Conservation (phyloP, 2,113 vertebrate species). For the Neomonachus schauinslandi region DNA sequence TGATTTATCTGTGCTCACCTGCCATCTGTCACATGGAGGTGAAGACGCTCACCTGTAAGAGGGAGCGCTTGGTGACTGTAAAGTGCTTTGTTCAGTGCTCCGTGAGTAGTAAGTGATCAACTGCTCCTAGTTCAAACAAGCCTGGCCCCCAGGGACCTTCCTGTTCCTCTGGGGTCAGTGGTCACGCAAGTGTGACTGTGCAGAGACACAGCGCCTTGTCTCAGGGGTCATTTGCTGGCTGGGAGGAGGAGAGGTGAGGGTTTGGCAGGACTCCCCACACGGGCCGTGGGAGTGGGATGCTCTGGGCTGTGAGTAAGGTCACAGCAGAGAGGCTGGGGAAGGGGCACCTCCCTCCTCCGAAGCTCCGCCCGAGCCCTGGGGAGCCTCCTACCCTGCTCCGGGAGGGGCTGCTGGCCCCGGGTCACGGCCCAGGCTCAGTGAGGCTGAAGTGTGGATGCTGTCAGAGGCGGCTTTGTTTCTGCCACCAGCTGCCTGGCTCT, state of each 20-base stretch:
- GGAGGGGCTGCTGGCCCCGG: neutral
- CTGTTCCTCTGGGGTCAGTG: neutral
- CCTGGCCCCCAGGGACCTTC: neutral
- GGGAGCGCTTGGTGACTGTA: neutral
- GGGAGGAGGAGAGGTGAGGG: neutral
- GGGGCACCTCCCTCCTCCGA: too few relatives aligned
- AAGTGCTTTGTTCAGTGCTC: neutral
- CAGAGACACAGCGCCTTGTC: neutral
- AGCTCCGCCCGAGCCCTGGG: too few relatives aligned
- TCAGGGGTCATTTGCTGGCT: neutral
- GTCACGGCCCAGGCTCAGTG: neutral
- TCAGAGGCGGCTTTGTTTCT: neutral
- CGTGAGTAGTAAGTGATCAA: neutral
- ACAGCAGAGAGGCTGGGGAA: too few relatives aligned
- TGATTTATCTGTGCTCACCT: neutral
- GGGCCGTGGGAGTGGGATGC: fast-evolving
- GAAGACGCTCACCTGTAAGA: neutral
- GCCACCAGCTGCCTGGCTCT: neutral
- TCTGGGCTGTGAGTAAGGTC: neutral
- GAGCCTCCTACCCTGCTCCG: neutral
- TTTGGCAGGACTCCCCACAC: neutral
- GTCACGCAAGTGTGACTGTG: neutral
- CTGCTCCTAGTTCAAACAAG: neutral
- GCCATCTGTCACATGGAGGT: neutral
- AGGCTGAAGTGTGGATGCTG: neutral